Evolutionary conservation across 2,797 vertebrate genomes (phyloP).

Genomic region (Trichosurus vulpecula): DNA sequence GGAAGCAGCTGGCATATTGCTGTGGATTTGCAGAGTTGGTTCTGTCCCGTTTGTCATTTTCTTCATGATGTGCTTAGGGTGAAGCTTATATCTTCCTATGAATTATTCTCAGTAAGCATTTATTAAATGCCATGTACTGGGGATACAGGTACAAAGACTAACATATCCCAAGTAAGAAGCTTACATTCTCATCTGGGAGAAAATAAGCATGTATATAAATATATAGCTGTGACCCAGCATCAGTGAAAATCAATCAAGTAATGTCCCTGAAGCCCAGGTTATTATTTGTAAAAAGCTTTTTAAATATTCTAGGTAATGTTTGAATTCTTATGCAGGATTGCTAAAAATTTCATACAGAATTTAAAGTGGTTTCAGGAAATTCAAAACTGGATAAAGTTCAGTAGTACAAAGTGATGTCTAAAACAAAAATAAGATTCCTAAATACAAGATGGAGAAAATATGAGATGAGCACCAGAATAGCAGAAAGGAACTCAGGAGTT

Average conservation of each 20-base stretch:
- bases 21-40: background rate
- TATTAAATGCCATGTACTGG: background rate
- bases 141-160: background rate
- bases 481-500: background rate
- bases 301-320: background rate
- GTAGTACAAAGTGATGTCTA: background rate
- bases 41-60: background rate
- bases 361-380: conserved; percentile 9
- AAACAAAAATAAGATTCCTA: conserved; percentile 23
- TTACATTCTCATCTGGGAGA: background rate
- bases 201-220: background rate
- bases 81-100: background rate
- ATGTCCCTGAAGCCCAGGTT: background rate
- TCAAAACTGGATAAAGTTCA: conserved; percentile 18
- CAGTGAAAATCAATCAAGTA: background rate
- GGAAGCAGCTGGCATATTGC: background rate
- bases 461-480: background rate
- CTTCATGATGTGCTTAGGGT: background rate
- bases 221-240: background rate
- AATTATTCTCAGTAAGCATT: background rate
- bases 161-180: background rate
- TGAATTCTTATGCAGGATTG: conserved; percentile 4
- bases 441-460: background rate
- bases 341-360: background rate
- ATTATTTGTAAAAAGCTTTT: conserved; percentile 2